Evolutionary conservation across 2,888 invertebrate genomes (phyloP).

Genomic region (Cheilosia impressa): DNA sequence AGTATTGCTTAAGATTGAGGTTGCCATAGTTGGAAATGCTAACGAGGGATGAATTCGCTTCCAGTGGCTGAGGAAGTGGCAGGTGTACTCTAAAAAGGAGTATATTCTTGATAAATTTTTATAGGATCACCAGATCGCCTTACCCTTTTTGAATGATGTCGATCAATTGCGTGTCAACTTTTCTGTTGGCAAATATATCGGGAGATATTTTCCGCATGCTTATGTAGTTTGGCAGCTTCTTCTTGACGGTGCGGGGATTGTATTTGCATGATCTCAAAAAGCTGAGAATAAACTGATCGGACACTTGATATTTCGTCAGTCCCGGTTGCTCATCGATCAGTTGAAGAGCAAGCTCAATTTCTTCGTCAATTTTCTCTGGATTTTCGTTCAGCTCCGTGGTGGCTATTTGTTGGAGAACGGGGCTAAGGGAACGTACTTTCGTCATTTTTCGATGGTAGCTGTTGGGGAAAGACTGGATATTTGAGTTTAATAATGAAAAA

Average conservation of each 20-base stretch:
- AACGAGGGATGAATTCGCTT: conserved; percentile 82
- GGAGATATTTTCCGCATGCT: conserved; percentile 84
- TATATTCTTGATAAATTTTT: not conserved
- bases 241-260: conserved; percentile 83
- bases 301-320: conserved; percentile 75
- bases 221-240: conserved; percentile 85
- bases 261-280: conserved; percentile 84
- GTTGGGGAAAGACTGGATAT: not conserved
- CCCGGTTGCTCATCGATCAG: conserved; percentile 83
- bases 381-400: conserved; percentile 83
- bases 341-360: conserved; percentile 82
- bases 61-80: conserved; percentile 77
- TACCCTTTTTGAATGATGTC: conserved; percentile 76
- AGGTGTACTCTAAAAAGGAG: conserved; percentile 70
- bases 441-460: conserved; percentile 22
- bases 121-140: not conserved
- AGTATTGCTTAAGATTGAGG: conserved; percentile 82
- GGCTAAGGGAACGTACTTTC: conserved; percentile 66
- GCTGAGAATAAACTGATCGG: conserved; percentile 83
- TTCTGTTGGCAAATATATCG: conserved; percentile 83
- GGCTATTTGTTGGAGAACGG: conserved; percentile 78
- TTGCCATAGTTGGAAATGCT: conserved; percentile 84
- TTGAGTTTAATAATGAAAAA: not conserved
- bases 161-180: conserved; percentile 46
- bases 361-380: conserved; percentile 80